A percentile compares a stretch with the other conserved stretches of the same genome.
Conservation (phyloP, 92 coral and sea anemone species). For the Montipora capitata region DNA sequence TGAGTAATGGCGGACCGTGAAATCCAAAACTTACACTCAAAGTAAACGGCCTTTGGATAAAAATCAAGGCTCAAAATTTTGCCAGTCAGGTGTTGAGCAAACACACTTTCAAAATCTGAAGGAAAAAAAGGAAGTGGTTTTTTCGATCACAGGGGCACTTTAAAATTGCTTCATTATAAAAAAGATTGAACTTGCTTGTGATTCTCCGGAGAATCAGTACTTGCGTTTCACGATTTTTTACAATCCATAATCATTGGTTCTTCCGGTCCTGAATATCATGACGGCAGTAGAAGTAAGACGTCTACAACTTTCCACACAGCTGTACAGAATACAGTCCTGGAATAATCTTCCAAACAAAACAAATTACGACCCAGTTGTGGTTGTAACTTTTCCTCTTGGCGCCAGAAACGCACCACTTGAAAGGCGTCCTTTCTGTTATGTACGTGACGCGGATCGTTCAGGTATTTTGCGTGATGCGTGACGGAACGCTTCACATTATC, state of each 20-base stretch:
- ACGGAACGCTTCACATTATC: not conserved
- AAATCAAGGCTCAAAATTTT: too few relatives aligned
- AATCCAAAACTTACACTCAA: too few relatives aligned
- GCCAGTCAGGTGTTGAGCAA: too few relatives aligned
- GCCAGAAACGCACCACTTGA: not conserved
- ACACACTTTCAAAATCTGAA: too few relatives aligned
- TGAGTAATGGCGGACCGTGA: too few relatives aligned
- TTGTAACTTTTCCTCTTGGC: not conserved
- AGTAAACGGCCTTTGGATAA: too few relatives aligned
- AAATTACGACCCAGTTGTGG: not conserved
- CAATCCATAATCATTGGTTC: not conserved
- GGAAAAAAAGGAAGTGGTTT: too few relatives aligned
- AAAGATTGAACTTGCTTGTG: not conserved
- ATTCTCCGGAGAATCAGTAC: not conserved
- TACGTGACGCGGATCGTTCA: not conserved
- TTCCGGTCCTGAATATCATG: not conserved
- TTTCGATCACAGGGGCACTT: not conserved
- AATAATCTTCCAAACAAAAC: not conserved
- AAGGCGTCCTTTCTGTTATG: not conserved
- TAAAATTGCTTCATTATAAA: constrained; percentile 13
- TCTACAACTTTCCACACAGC: not conserved
- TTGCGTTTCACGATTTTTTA: not conserved
- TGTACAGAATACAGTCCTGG: not conserved
- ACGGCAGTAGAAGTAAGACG: not conserved
- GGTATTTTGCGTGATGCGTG: constrained; percentile 5